phyloP scores from a whole-genome alignment of 2,797 vertebrate species.

The Buphagus erythrorhynchus region DNA sequence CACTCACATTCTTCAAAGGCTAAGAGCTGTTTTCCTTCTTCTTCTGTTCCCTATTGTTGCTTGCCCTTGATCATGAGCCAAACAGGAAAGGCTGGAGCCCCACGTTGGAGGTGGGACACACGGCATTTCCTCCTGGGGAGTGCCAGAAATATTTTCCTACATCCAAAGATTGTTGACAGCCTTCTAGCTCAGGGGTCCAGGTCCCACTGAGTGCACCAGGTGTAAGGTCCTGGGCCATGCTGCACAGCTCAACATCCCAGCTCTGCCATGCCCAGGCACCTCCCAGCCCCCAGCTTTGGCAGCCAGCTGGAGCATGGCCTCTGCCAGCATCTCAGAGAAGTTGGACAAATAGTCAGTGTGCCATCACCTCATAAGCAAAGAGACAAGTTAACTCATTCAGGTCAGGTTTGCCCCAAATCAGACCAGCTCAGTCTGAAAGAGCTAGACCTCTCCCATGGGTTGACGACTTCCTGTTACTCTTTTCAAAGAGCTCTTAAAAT shows the following conservation, averaged over 20 bases:
- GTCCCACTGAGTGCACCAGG: not conserved
- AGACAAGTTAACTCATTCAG: not conserved
- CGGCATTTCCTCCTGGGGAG: not conserved
- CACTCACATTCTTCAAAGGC: not conserved
- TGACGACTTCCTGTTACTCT: not conserved
- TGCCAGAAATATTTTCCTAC: not conserved
- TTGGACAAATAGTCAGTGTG: fast-evolving
- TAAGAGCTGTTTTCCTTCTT: not conserved
- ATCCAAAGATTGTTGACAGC: not conserved
- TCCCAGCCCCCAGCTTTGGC: fast-evolving
- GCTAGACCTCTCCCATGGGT: fast-evolving
- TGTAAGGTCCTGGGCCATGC: fast-evolving
- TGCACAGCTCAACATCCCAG: fast-evolving
- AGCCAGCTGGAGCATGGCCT: fast-evolving
- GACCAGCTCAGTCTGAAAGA: not conserved
- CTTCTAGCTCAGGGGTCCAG: not conserved
- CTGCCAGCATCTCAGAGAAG: not conserved
- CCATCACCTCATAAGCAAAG: not conserved
- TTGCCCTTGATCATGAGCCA: constrained; percentile 25
- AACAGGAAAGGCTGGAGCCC: constrained; percentile 28
- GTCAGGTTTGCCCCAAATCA: not conserved
- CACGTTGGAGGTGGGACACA: fast-evolving
- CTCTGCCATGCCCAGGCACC: fast-evolving
- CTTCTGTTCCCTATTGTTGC: not conserved
- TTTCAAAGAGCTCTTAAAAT: not conserved